A percentile compares a stretch with the other conserved stretches of the same genome.
Evolutionary conservation across 2,888 invertebrate genomes (phyloP).

Genomic region (Patella depressa): DNA sequence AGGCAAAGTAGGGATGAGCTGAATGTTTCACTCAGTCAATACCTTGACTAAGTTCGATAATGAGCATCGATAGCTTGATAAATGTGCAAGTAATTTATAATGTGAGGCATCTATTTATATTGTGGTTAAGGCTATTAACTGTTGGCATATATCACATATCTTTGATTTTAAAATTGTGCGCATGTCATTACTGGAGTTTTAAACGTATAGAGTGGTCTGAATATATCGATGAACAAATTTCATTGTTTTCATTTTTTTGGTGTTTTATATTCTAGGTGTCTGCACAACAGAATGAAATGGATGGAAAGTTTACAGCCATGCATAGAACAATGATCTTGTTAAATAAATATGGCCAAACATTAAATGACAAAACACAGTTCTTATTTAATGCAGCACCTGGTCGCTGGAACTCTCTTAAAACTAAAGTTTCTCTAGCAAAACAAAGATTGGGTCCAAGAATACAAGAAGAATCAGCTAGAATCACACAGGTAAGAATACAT

Average conservation of each 20-base stretch:
- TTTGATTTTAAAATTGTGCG: not conserved
- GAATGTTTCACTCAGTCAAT: too few species aligned
- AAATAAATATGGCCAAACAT: conserved; percentile 67
- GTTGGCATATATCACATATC: not conserved
- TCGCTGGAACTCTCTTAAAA: conserved; percentile 69
- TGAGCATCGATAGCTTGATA: too few species aligned
- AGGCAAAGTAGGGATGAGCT: too few species aligned
- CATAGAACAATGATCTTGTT: conserved; percentile 67
- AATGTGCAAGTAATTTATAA: too few species aligned
- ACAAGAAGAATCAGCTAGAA: conserved; percentile 69
- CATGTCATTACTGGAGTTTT: not conserved
- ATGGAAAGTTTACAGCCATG: conserved; percentile 70
- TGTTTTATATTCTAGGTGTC: conserved; percentile 59
- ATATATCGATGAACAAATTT: not conserved
- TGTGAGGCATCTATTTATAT: too few species aligned
- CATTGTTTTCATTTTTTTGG: not conserved
- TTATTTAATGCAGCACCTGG: conserved; percentile 67
- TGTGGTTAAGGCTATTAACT: too few species aligned
- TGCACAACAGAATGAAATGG: conserved; percentile 69
- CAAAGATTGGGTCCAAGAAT: conserved; percentile 71
- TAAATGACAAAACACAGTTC: conserved; percentile 64
- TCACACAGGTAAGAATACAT: conserved; percentile 57
- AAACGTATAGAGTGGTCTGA: not conserved
- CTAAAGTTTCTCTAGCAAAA: conserved; percentile 70
- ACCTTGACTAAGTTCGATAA: too few species aligned